Base-by-base conservation (phyloP, 2,797 vertebrate genomes). In the Myotis pilosus region DNA sequence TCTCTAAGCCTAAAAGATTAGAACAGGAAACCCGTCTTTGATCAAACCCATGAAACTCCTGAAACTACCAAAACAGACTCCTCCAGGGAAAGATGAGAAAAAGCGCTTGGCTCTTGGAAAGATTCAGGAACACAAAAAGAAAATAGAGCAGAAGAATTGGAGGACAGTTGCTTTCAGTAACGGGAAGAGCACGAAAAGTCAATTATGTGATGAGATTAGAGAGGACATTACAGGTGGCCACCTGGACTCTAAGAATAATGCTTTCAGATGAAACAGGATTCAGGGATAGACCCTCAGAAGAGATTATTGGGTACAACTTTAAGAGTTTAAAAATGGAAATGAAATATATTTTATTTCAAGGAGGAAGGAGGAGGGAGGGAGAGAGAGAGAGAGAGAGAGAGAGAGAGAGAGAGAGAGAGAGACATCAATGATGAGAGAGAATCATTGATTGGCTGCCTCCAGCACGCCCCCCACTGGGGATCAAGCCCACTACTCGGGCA, bases 11-110 rank as follows among this genome's bases (percentile, higher is more conserved):
- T 79, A 16, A 15, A 72, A 62, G 71, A 57, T 86, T 62, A 92
- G 16, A 72, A 78, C 23, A 76, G n/a, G 28, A 92, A 78, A 49
- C 25, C 36, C 19, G 12, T 33, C 22, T 71, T 71, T 72, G 83
- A 87, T 51, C 53, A 87, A 72, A 30, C 28, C 30, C 49, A 33
- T 75, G 28, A 69, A 76, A 79, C 85, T 79, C 41, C 69, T 96
- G 75, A 92, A 41, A 66, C 10, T 36, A 68, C 23, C 74, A 85
- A 89, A 88, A 66, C 57, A 85, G 66, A 17, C n/a, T 82, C 22
- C 53, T 92, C 47, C 86, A 16, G 72, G 4, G 84, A 44, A 89
- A 92, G 89, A 88, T 51, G 47, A 92, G 71, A 86, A 33, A 38
- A 68, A 22, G 49, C 19, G n/a, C 11, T 84, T 41, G 49, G 41